Evolutionary conservation across 2,888 invertebrate species (phyloP).

Genomic region (Allolobophora icterica): DNA sequence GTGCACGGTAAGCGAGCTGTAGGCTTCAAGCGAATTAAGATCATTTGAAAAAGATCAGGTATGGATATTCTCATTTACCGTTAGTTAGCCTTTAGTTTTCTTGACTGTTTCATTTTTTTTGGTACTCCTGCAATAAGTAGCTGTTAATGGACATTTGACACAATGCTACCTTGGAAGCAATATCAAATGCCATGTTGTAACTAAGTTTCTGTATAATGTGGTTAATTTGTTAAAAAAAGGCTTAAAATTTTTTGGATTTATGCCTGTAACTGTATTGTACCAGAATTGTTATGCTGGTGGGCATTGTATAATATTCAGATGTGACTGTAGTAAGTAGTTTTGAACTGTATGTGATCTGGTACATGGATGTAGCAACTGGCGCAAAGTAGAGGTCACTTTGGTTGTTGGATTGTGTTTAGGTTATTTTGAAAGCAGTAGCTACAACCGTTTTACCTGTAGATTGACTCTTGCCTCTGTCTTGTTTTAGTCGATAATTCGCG

Average conservation of each 20-base stretch:
- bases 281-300: background rate
- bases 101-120: background rate
- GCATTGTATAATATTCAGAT: background rate
- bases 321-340: background rate
- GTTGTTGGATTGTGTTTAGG: no score
- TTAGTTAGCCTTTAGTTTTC: no score
- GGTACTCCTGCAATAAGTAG: background rate
- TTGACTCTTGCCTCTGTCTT: background rate
- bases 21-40: background rate
- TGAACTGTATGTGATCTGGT: background rate
- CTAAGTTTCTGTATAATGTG: background rate
- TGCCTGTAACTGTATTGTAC: background rate
- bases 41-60: background rate
- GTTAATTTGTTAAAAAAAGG: no score
- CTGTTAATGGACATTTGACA: background rate
- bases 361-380: background rate
- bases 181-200: background rate
- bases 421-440: background rate
- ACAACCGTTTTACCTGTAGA: background rate
- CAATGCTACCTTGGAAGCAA: background rate
- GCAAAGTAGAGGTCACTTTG: background rate
- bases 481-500: constrained; percentile 73
- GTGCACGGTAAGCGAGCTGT: no score
- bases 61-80: background rate
- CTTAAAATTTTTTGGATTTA: background rate